Evolutionary conservation across 2,113 vertebrate species (phyloP).

Genomic region (Zeus faber): DNA sequence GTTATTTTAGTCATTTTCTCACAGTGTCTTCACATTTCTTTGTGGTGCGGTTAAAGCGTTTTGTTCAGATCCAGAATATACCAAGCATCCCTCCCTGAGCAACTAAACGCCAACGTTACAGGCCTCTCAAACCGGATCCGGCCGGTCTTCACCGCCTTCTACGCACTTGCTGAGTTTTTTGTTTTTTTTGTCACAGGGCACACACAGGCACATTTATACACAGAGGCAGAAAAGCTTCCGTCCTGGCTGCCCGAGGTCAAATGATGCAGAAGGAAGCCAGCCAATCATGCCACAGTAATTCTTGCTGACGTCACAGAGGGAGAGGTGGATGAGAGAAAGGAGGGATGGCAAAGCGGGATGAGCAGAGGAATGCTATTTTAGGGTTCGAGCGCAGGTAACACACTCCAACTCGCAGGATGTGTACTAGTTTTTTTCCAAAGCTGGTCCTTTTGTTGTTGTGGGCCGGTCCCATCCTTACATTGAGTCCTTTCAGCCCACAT

Average conservation of each 20-base stretch:
- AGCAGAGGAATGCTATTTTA: not conserved
- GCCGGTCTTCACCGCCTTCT: constrained; percentile 32
- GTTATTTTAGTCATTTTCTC: not conserved
- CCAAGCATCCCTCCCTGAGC: too few species aligned
- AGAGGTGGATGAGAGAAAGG: not conserved
- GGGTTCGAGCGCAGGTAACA: too few species aligned
- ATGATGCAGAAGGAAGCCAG: constrained; percentile 24
- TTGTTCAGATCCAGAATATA: too few species aligned
- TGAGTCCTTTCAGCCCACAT: not conserved
- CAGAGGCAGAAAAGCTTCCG: constrained; percentile 14
- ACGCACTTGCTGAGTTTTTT: not conserved
- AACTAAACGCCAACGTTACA: constrained; percentile 28
- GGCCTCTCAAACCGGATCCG: constrained; percentile 51
- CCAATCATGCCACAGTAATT: not conserved
- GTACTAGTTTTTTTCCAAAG: too few species aligned
- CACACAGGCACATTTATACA: not conserved
- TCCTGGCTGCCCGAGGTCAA: constrained; percentile 24
- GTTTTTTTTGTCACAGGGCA: too few species aligned
- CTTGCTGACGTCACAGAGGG: not conserved
- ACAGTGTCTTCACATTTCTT: too few species aligned
- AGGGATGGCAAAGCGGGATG: not conserved
- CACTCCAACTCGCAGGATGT: too few species aligned
- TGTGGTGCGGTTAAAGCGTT: too few species aligned
- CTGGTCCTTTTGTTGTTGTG: too few species aligned
- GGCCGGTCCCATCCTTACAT: not conserved